Base-by-base conservation (phyloP, 2,888 invertebrate genomes). In the Phyto melanocephala region DNA sequence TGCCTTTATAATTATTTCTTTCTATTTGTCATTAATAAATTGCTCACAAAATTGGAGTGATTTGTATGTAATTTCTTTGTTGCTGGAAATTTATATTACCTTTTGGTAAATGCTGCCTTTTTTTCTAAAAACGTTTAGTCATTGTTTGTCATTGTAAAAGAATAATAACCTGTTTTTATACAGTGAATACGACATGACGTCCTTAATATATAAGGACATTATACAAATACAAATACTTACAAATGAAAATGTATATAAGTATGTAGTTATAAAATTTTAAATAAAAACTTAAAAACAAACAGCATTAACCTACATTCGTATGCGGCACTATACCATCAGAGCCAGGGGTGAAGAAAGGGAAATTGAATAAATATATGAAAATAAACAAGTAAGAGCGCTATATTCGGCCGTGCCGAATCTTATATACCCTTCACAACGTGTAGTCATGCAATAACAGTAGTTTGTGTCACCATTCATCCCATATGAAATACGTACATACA, bases 131-230 rank as follows among this genome's bases (percentile, higher is more conserved):
- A 22, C 65, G 20, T 65, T 47, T 33, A 47, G 33, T 17, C n/a
- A 67, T n/a, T 67, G 22, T 35, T 67, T 50, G 13, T 33, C n/a
- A 50, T 65, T 65, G 47, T 37, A 47, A 52, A 71, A 60, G 15
- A 24, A 71, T 60, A 71, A 37, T 50, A 50, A 37, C 71, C 37
- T 71, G 47, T 7, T 37, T 40, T 20, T 37, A 52, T 20, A 20
- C 37, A 52, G 80, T 87, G 84, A 87, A 88, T 87, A 84, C 85
- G 85, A 88, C 85, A 87, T 33, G 1, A 50, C 86, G 87, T 85
- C 83, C 85, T 83, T 80, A 75, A 75, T 83, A 85, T 80, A 83
- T 65, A 40, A 85, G 77, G 62, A 70, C 22, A 70, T n/a, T 71
- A 71, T 52, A 60, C 72, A 81, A 58, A 24, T 20, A 54, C 35